Percentiles rank a stretch among this genome's conserved stretches.
These are phyloP conservation scores for Typhlomys cinereus DNA, from an alignment of 2,113 vertebrate species.

Conservation along the genomic window DNA sequence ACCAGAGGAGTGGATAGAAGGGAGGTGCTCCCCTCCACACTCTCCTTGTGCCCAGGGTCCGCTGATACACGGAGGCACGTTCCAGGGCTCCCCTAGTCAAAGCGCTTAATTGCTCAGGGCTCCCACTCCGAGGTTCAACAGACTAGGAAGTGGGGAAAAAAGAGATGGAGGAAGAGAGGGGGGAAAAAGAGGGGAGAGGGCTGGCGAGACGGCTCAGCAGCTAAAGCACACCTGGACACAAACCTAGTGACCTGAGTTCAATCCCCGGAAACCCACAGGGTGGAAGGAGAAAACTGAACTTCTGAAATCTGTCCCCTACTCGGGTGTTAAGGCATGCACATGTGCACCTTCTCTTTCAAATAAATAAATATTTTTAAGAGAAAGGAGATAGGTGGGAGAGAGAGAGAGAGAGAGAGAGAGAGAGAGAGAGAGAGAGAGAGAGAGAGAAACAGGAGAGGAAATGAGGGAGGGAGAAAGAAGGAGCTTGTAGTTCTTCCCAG, in stretches of 20 bases:
- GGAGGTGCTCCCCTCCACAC: background rate
- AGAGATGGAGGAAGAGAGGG: background rate
- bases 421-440: background rate
- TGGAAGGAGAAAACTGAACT: too few species aligned
- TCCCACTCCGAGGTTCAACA: background rate
- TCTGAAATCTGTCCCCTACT: too few species aligned
- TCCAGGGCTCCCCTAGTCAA: background rate
- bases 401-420: background rate
- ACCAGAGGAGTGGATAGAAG: background rate
- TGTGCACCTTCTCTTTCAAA: too few species aligned
- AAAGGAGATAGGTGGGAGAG: background rate
- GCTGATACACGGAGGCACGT: fast-evolving
- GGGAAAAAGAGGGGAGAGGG: background rate
- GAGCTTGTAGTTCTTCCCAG: background rate
- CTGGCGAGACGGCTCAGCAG: too few species aligned
- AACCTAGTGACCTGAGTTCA: too few species aligned
- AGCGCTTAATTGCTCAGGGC: fast-evolving
- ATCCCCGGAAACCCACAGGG: too few species aligned
- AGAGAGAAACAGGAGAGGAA: background rate
- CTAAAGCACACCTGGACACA: too few species aligned
- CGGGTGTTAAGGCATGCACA: too few species aligned
- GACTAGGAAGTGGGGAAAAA: background rate
- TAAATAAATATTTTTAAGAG: too few species aligned
- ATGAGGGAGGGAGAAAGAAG: too few species aligned
- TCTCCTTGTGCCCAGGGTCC: fast-evolving